Base-by-base conservation (phyloP, 1,140 invertebrate genomes). In the Zaprionus ornatus region DNA sequence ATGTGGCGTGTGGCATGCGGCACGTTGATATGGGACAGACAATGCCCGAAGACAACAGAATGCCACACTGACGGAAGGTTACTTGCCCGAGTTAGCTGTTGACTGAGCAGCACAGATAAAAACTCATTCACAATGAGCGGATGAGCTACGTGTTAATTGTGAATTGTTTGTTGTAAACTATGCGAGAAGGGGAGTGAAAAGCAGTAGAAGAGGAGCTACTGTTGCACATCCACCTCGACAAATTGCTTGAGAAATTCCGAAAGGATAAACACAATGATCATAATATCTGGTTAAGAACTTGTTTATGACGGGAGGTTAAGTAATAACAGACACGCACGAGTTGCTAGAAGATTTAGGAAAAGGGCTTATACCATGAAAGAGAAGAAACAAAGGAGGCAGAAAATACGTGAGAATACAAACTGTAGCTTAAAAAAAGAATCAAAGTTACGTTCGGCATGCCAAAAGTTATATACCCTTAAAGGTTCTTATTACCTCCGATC, bases 21-120 rank as follows among this genome's bases (percentile, higher is more conserved):
- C 45, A 50, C 21, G 19, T 13, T 73, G 68, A 83, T 83, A 67
- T 63, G 72, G 72, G 45, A 52, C 80, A 83, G 69, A 81, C 71
- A 86, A 76, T 71, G 64, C 21, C 79, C 64, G 65, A 55, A 23
- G 29, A 23, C 23, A 70, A 40, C 37, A 42, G 10, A 40, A 23
- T 29, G 21, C 21, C 50, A 71, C 42, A 60, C 60, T 35, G 62
- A 64, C 4, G 21, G 70, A 56, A 65, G 50, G 59, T 13, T 45
- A 55, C 21, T 52, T 15, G 62, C 10, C 55, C 70, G 65, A 60
- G 55, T 55, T 59, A 59, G 62, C 57, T 68, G 64, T 61, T 68
- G 71, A 48, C 65, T 68, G 50, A 56, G 56, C 72, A 25, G 19
- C 29, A n/a, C 9, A 50, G 66, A 60, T 60, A 57, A 55, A 48